Conservation (phyloP, 2,113 vertebrate genomes). For the Entelurus aequoreus region DNA sequence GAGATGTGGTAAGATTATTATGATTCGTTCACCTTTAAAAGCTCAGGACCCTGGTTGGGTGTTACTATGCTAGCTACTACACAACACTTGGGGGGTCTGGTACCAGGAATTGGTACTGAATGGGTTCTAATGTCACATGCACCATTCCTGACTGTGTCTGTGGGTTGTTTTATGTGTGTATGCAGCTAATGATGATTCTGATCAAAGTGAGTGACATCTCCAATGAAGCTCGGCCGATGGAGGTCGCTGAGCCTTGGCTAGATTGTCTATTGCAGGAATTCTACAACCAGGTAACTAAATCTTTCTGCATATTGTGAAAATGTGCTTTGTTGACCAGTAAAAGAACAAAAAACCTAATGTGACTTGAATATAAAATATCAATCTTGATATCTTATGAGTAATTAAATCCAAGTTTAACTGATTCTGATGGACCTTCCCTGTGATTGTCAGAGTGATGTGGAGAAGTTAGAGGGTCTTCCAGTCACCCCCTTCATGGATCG, state of each 20-base stretch:
- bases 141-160: neutral
- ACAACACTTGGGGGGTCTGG: no score
- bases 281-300: conserved; percentile 72
- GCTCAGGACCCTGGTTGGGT: no score
- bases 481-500: conserved; percentile 79
- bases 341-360: neutral
- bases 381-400: neutral
- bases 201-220: conserved; percentile 80
- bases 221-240: conserved; percentile 75
- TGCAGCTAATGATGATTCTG: conserved; percentile 74
- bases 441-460: conserved; percentile 70
- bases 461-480: conserved; percentile 77
- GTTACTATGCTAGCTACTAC: no score
- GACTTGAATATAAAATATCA: neutral
- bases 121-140: no score
- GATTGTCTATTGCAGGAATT: conserved; percentile 79
- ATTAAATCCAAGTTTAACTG: neutral
- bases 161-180: conserved; percentile 3
- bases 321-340: neutral
- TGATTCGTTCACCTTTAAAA: neutral
- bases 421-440: neutral
- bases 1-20: conserved; percentile 66
- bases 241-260: conserved; percentile 77
- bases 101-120: no score
- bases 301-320: neutral